Percentiles rank a stretch among this genome's conserved stretches.
These are phyloP conservation scores for Tetramorium parvispinum DNA, from an alignment of 1,140 invertebrate species.

Conservation along the genomic window DNA sequence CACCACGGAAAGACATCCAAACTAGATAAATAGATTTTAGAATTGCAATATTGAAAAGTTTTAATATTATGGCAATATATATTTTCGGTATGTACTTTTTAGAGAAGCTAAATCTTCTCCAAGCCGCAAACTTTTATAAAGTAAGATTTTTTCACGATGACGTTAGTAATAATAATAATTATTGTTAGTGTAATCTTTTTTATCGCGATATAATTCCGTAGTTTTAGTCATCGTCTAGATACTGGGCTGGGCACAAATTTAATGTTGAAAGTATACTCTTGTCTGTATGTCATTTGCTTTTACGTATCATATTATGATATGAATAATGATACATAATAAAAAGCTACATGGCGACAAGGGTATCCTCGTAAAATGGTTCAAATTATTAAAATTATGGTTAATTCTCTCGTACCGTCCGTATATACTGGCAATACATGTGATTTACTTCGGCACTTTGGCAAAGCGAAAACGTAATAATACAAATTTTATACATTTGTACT, in stretches of 20 bases:
- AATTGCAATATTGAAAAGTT: constrained; percentile 47
- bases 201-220: constrained; percentile 39
- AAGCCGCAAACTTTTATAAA: constrained; percentile 25
- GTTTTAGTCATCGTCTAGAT: constrained; percentile 15
- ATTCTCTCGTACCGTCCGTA: constrained; percentile 30
- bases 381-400: constrained; percentile 34
- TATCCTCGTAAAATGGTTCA: neutral
- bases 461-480: constrained; percentile 18
- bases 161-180: constrained; percentile 6
- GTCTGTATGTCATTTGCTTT: neutral
- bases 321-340: neutral
- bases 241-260: constrained; percentile 30
- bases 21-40: constrained; percentile 55
- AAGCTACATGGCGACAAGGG: neutral
- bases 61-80: constrained; percentile 55
- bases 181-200: constrained; percentile 37
- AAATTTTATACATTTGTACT: constrained; percentile 50
- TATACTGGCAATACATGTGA: constrained; percentile 12
- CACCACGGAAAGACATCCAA: constrained; percentile 47
- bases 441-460: neutral
- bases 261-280: neutral
- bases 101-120: neutral
- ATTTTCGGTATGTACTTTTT: constrained; percentile 51
- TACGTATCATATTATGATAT: neutral
- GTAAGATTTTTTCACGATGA: constrained; percentile 32